Evolutionary conservation across 2,797 vertebrate species (phyloP).

Genomic region (Lacerta bilineata): DNA sequence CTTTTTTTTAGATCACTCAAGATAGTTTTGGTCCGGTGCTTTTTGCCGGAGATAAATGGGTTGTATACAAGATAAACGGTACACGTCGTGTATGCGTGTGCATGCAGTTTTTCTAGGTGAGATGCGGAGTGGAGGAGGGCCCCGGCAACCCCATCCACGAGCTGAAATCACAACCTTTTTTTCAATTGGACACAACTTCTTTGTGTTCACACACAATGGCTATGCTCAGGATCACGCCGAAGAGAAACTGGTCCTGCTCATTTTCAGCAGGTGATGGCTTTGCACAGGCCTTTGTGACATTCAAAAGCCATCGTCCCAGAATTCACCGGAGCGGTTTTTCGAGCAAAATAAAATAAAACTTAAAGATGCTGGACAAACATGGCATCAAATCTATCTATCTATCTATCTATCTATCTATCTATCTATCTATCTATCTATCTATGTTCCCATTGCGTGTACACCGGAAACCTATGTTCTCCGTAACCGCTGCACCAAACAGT

Average conservation of each 20-base stretch:
- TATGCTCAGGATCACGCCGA: neutral
- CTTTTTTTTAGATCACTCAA: slow-evolving; percentile 71
- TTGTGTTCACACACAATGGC: neutral
- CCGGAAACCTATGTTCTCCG: too few relatives aligned
- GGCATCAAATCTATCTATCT: too few relatives aligned
- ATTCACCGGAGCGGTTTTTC: too few relatives aligned
- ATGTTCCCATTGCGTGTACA: too few relatives aligned
- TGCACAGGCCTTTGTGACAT: neutral
- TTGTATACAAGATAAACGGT: slow-evolving; percentile 68
- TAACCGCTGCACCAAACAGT: too few relatives aligned
- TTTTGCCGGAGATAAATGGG: slow-evolving; percentile 76
- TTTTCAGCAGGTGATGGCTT: neutral
- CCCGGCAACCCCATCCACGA: accelerated
- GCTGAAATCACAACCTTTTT: too few relatives aligned
- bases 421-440: too few relatives aligned
- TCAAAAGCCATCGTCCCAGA: too few relatives aligned
- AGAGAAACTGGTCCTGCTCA: neutral
- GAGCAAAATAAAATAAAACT: too few relatives aligned
- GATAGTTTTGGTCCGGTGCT: slow-evolving; percentile 75
- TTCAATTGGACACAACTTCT: neutral
- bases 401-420: too few relatives aligned
- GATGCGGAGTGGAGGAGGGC: accelerated
- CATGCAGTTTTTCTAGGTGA: slow-evolving; percentile 29
- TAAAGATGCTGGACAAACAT: too few relatives aligned
- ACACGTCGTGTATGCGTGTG: slow-evolving; percentile 44